A percentile compares a stretch with the other conserved stretches of the same genome.
Evolutionary conservation across 1,140 invertebrate genomes (phyloP).

Genomic region (Pseudomyrmex sp.): DNA sequence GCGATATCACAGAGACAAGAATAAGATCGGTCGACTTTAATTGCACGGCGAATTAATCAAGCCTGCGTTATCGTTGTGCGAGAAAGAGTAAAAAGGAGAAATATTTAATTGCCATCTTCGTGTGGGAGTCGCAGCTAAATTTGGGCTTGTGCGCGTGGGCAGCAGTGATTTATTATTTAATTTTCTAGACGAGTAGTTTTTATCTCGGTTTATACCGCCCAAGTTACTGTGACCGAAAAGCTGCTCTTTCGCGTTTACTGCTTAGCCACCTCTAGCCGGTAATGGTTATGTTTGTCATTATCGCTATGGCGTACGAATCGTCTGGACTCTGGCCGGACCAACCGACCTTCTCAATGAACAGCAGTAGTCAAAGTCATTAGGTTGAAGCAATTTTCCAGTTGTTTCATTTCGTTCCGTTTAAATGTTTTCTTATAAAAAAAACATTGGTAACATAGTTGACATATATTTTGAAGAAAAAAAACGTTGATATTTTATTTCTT

Average conservation of each 20-base stretch:
- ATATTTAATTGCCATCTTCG: constrained; percentile 68
- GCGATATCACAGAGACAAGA: constrained; percentile 44
- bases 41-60: constrained; percentile 58
- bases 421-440: constrained; percentile 14
- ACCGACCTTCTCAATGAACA: constrained; percentile 63
- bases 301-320: constrained; percentile 79
- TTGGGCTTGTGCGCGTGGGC: constrained; percentile 12
- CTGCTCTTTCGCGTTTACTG: constrained; percentile 69
- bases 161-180: constrained; percentile 78
- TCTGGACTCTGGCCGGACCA: constrained; percentile 49
- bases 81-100: constrained; percentile 41
- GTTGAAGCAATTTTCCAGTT: constrained; percentile 33
- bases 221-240: constrained; percentile 68
- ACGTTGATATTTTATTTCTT: constrained; percentile 39
- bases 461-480: no score
- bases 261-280: constrained; percentile 78
- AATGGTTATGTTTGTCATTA: constrained; percentile 82
- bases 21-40: constrained; percentile 58
- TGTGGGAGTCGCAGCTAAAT: constrained; percentile 22
- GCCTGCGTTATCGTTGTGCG: constrained; percentile 25
- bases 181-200: constrained; percentile 80
- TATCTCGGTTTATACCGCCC: constrained; percentile 67
- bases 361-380: constrained; percentile 70
- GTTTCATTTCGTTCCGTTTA: neutral
- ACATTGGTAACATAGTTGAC: no score